Evolutionary conservation across 2,888 invertebrate species (phyloP), one percentile per base, ranked within the genome.

Genomic region (Protophormia terraenovae): DNA sequence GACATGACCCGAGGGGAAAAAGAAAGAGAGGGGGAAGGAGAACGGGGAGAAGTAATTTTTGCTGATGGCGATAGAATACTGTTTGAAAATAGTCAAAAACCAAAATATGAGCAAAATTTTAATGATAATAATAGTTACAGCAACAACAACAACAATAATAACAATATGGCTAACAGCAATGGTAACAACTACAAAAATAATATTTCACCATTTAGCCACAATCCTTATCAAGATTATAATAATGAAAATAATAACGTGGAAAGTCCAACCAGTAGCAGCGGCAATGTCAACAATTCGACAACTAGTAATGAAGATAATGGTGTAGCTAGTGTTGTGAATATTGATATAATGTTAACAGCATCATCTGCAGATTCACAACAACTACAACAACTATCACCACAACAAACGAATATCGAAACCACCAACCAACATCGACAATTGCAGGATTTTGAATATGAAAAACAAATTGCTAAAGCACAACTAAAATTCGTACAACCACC

Each of bases 261-360:
- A 75, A 87, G 47, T 76, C 84, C 82, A 55, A 85, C 86, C 60
- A 81, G 66, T 19, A 50, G 53, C 83, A 85, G 38, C 27, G 66
- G 19, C 71, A 19, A 53, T 41, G 64, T 58, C 29, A 71, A 29
- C 24, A 72, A 32, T 27, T 45, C 72, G 41, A 78, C 64, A 22
- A n/a, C 16, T 14, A 71, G 66, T 29, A 83, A 77, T 53, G 84
- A 81, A 60, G 84, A 83, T 45, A 83, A 84, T 64, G 71, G 69
- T n/a, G 47, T 78, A 88, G 91, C 91, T 35, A 91, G 90, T 86
- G 90, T 91, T 86, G 91, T 91, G 83, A 91, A 91, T 89, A 90
- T 91, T 89, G 92, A 92, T 89, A 90, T 92, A 87, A 89, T 90
- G 89, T 89, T 91, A 89, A 92, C 90, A 88, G 90, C 91, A 84